Conservation (phyloP, 1,140 invertebrate species). For the Oscheius sp. region DNA sequence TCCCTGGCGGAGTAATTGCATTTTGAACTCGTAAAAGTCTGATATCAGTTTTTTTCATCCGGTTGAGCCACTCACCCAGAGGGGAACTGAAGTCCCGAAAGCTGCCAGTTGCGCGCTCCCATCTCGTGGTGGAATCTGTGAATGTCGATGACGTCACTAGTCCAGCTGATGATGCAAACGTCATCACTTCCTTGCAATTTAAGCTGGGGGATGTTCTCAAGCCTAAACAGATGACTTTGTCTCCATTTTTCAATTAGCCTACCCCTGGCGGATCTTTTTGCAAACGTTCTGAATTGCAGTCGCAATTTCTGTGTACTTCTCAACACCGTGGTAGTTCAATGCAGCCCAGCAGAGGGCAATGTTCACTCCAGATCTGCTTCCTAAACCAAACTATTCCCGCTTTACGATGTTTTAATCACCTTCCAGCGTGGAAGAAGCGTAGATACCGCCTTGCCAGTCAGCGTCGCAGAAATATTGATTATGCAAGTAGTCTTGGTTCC, state of each 20-base stretch:
- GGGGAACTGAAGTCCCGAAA: conserved; percentile 89
- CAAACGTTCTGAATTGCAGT: conserved; percentile 78
- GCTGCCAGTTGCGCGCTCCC: conserved; percentile 80
- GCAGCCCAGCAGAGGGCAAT: conserved; percentile 95
- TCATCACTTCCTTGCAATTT: conserved; percentile 82
- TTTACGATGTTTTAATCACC: conserved; percentile 64
- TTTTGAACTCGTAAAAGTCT: too few species aligned
- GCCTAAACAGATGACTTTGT: conserved; percentile 29
- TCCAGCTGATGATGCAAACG: conserved; percentile 83
- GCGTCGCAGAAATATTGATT: conserved; percentile 86
- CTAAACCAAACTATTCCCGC: conserved; percentile 56
- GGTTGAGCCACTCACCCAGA: conserved; percentile 68
- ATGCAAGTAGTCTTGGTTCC: conserved; percentile 74
- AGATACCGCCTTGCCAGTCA: conserved; percentile 96
- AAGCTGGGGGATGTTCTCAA: conserved; percentile 75
- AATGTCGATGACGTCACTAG: conserved; percentile 83
- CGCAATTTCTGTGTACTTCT: conserved; percentile 80
- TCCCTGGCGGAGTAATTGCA: too few species aligned
- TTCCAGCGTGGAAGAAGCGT: conserved; percentile 91
- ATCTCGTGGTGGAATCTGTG: conserved; percentile 75
- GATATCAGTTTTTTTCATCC: conserved; percentile 6
- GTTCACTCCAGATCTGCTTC: conserved; percentile 63
- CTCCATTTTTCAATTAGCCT: background rate
- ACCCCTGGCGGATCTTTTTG: conserved; percentile 73
- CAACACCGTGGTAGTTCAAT: conserved; percentile 80